These are phyloP conservation scores for Bambusicola thoracicus DNA, from an alignment of 2,113 vertebrate species.

Conservation along the genomic window DNA sequence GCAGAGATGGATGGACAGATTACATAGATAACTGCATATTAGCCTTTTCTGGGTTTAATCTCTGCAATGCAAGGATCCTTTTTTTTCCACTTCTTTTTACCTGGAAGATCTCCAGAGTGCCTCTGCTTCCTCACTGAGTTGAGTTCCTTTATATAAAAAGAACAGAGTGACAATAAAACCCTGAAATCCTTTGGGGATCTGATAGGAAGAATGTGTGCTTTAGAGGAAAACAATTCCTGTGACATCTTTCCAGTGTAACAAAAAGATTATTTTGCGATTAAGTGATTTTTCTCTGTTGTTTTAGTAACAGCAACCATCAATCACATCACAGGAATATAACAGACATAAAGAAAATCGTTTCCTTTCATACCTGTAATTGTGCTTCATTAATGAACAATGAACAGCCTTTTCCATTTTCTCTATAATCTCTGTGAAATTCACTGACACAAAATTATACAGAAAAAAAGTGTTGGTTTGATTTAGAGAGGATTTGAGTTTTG, in stretches of 20 bases:
- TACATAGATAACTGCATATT: neutral
- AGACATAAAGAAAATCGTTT: neutral
- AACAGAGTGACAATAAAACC: neutral
- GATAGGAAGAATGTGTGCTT: neutral
- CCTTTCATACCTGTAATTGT: constrained; percentile 25
- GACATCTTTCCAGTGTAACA: constrained; percentile 2
- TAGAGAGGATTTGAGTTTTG: neutral
- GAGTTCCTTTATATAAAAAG: neutral
- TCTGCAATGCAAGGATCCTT: neutral
- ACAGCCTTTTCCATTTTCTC: neutral
- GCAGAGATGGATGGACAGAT: neutral
- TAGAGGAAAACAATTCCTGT: neutral
- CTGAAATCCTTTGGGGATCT: neutral
- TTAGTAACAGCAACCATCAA: constrained; percentile 14
- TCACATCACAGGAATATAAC: neutral
- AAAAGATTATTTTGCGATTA: constrained; percentile 25
- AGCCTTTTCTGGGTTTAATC: neutral
- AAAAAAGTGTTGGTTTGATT: neutral
- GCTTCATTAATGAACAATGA: constrained; percentile 13
- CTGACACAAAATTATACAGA: neutral
- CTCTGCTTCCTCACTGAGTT: neutral
- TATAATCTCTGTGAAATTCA: neutral
- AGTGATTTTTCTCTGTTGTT: constrained; percentile 36
- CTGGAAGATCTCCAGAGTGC: neutral
- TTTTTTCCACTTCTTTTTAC: too few relatives aligned